Evolutionary conservation across 2,888 invertebrate genomes (phyloP), one percentile per base, ranked within the genome.

Genomic region (Homarus gammarus): DNA sequence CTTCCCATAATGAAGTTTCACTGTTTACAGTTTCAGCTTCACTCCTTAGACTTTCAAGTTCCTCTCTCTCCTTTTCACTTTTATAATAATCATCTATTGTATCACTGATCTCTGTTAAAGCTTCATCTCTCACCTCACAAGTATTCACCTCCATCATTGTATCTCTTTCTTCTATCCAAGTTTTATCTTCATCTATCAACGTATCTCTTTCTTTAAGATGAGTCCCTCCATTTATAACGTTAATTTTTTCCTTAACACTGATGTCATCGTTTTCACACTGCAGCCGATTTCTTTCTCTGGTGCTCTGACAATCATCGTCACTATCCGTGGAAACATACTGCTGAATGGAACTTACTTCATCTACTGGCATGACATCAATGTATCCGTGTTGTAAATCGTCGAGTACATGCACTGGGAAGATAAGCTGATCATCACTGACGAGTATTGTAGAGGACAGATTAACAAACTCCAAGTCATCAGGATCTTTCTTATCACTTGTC

Each of bases 401-500:
- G 27, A 56, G 8, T 36, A 79, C 18, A 27, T 40, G 36, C 3
- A 84, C 31, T n/a, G 61, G 75, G 12, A 84, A 73, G 36, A 84
- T 38, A 33, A 73, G 73, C 40, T 84, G 49, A 33, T 75, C 84
- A 40, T 84, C 84, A 84, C 84, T 84, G 15, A 84, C 84, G 49
- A 84, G 75, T 38, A 84, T 56, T 8, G 31, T 84, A 31, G 61
- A 72, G 44, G 84, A 84, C 27, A 75, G 38, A 64, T 84, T 75
- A 12, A 44, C 44, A 6, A 84, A 73, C 44, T 84, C 49, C 3
- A 51, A 84, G 36, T 40, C 56, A 40, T 84, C 64, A 12, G 64
- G 36, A 44, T 36, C 18, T 2, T 49, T 31, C 3, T 49, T 12
- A 27, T 27, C 31, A 0, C 6, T 18, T 31, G 18, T 0, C 12